Evolutionary conservation across 2,113 vertebrate genomes (phyloP).

Genomic region (Cettia cetti): DNA sequence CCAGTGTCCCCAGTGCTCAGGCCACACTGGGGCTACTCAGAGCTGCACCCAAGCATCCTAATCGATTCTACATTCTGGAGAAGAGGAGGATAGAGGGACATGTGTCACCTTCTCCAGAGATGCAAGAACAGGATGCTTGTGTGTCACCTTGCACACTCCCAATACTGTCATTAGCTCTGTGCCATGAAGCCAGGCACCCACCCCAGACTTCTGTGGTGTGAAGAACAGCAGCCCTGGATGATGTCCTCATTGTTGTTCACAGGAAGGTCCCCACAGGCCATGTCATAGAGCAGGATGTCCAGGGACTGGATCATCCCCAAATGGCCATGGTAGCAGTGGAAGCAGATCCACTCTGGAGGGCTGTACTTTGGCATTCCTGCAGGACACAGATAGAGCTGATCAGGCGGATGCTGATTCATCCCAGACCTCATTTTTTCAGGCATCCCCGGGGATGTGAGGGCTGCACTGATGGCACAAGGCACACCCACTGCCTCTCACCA

Average conservation of each 20-base stretch:
- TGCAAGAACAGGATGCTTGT: background rate
- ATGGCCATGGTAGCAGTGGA: background rate
- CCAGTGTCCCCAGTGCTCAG: background rate
- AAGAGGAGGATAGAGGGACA: background rate
- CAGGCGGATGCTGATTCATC: background rate
- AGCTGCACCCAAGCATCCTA: background rate
- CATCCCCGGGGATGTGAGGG: background rate
- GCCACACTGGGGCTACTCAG: background rate
- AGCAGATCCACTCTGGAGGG: background rate
- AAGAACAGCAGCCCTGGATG: background rate
- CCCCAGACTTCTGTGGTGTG: fast-evolving
- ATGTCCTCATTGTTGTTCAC: background rate
- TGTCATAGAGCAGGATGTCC: background rate
- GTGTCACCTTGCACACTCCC: background rate
- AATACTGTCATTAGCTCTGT: background rate
- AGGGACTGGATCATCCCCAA: background rate
- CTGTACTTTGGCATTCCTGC: background rate
- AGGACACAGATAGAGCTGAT: background rate
- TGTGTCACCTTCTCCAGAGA: background rate
- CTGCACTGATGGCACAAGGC: background rate
- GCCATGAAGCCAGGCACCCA: background rate
- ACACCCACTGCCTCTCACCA: background rate
- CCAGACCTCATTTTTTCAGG: too few relatives aligned
- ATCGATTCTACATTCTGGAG: background rate
- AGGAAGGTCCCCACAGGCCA: background rate